Evolutionary conservation across 2,113 vertebrate species (phyloP).

Genomic region (Condylura cristata): DNA sequence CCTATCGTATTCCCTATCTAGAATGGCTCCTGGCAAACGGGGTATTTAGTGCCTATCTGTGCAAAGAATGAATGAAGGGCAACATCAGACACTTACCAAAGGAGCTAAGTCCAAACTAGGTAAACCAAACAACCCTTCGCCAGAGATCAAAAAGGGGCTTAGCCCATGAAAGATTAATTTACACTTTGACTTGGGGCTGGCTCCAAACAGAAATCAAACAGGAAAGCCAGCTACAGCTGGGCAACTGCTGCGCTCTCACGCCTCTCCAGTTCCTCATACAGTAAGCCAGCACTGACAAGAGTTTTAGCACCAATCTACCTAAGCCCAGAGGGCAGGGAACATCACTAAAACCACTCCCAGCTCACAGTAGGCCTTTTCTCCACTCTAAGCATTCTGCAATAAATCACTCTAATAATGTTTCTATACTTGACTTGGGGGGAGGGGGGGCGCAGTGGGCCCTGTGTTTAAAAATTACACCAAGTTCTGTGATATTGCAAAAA

Average conservation of each 20-base stretch:
- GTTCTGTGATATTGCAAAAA: slow-evolving; percentile 23
- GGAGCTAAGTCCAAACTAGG: slow-evolving; percentile 7
- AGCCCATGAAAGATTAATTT: neutral
- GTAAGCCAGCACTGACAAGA: neutral
- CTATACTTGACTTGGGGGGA: neutral
- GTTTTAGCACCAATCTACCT: slow-evolving; percentile 20
- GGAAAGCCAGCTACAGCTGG: neutral
- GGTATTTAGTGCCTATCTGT: neutral
- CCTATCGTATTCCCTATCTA: neutral
- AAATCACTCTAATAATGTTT: neutral
- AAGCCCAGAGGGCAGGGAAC: neutral
- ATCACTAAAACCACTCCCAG: neutral
- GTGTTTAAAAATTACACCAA: slow-evolving; percentile 43
- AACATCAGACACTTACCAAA: neutral
- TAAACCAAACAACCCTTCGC: neutral
- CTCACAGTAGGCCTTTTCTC: slow-evolving; percentile 13
- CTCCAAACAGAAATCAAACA: slow-evolving; percentile 4
- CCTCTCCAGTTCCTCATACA: neutral
- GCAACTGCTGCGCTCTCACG: neutral
- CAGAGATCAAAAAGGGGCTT: neutral
- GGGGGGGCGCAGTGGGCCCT: no score
- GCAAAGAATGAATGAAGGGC: neutral
- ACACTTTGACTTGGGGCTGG: neutral
- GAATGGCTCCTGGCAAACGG: neutral
- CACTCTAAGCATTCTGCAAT: neutral